phyloP scores from a whole-genome alignment of 2,797 vertebrate genomes.

The Pseudochirops corinnae region DNA sequence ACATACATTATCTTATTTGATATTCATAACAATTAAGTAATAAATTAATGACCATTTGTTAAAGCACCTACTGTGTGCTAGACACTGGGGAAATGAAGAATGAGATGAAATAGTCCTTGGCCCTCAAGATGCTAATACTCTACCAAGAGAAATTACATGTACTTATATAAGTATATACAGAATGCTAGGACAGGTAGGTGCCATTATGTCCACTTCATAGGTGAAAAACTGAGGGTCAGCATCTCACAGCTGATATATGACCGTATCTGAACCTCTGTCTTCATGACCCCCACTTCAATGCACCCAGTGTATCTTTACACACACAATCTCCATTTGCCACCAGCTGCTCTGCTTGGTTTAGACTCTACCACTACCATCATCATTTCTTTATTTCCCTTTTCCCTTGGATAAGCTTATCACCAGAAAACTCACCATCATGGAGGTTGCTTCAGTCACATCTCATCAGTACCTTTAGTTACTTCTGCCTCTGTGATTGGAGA shows the following conservation, averaged over 20 bases:
- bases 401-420: background rate
- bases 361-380: background rate
- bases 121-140: background rate
- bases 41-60: background rate
- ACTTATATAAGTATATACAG: background rate
- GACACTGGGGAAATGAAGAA: background rate
- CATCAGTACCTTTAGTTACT: background rate
- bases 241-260: background rate
- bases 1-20: background rate
- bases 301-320: background rate
- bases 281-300: background rate
- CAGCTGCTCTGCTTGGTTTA: background rate
- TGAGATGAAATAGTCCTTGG: rapidly evolving
- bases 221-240: background rate
- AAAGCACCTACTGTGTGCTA: background rate
- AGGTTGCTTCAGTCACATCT: background rate
- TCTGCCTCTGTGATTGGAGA: background rate
- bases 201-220: background rate
- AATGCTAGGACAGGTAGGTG: background rate
- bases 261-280: background rate
- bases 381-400: background rate
- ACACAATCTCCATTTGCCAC: background rate
- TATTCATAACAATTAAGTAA: background rate
- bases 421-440: background rate
- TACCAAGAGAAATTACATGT: background rate